Evolutionary conservation across 2,113 vertebrate genomes (phyloP).

Genomic region (Chloropsis hardwickii): DNA sequence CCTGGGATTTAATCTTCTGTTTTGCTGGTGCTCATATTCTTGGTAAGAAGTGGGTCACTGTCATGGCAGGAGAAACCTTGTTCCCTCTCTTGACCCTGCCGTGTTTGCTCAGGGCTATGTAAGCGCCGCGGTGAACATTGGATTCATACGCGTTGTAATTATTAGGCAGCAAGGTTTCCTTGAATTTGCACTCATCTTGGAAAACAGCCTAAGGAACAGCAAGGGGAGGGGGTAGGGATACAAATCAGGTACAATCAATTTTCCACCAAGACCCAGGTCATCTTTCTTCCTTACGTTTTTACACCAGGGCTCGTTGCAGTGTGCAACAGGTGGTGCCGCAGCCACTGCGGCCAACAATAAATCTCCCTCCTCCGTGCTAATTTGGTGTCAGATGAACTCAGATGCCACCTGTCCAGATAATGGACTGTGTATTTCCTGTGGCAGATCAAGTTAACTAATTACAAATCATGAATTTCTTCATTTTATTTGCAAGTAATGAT

Average conservation of each 20-base stretch:
- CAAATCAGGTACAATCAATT: background rate
- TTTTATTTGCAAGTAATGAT: background rate
- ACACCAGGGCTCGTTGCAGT: background rate
- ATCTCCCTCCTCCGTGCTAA: slow-evolving; percentile 24
- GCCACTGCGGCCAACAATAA: slow-evolving; percentile 13
- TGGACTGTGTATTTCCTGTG: slow-evolving; percentile 33
- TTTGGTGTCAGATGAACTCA: slow-evolving; percentile 38
- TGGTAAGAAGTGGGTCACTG: slow-evolving; percentile 94
- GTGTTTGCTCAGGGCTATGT: slow-evolving; percentile 91
- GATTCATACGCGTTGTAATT: slow-evolving; percentile 97
- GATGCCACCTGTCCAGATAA: slow-evolving; percentile 58
- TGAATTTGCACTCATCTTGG: slow-evolving; percentile 94
- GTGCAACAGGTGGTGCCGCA: background rate
- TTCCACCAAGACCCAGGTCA: background rate
- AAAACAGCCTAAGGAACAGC: slow-evolving; percentile 81
- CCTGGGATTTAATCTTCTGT: background rate
- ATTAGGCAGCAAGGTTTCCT: slow-evolving; percentile 89
- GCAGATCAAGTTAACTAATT: background rate
- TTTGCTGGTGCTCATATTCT: slow-evolving; percentile 78
- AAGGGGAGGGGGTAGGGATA: background rate
- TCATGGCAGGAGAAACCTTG: slow-evolving; percentile 90
- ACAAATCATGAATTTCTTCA: background rate
- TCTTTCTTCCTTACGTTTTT: background rate
- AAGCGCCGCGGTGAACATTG: slow-evolving; percentile 78
- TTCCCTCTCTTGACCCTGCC: slow-evolving; percentile 89